A percentile compares a stretch with the other conserved stretches of the same genome.
phyloP scores from a whole-genome alignment of 2,797 vertebrate species.

The Prunella strophiata region DNA sequence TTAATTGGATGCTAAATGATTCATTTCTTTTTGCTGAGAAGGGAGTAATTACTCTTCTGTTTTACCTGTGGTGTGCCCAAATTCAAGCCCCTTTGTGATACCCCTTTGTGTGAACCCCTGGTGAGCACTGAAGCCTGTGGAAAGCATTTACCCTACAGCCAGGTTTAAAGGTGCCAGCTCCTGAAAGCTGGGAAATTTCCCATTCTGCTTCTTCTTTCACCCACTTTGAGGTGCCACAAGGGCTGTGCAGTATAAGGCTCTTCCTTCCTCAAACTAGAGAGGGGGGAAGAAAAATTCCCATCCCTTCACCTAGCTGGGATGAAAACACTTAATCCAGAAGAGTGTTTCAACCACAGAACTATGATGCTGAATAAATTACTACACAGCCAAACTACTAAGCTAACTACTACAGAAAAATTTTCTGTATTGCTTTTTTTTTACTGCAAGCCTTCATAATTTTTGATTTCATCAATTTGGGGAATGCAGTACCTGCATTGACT shows the following conservation, averaged over 20 bases:
- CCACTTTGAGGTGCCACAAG: not conserved
- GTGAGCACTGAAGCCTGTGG: not conserved
- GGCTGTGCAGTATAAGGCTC: not conserved
- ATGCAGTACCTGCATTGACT: not conserved
- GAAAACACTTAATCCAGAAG: not conserved
- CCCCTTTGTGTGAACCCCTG: not conserved
- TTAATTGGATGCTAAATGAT: not conserved
- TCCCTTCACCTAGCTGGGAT: not conserved
- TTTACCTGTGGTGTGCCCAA: not conserved
- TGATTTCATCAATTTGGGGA: not conserved
- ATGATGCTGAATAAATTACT: not conserved
- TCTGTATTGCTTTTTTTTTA: not conserved
- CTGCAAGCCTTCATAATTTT: not conserved
- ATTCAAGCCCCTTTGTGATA: not conserved
- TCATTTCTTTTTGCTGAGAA: not conserved
- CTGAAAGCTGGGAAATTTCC: not conserved
- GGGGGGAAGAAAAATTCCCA: accelerated
- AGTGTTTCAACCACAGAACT: not conserved
- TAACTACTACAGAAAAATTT: not conserved
- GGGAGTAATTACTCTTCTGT: not conserved
- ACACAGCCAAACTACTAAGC: not conserved
- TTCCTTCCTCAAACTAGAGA: not conserved
- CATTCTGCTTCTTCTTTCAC: not conserved
- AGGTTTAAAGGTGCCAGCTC: not conserved
- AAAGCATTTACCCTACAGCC: not conserved